These are phyloP conservation scores for Chaetorhynchus papuensis DNA, from an alignment of 2,113 vertebrate genomes.

Conservation along the genomic window DNA sequence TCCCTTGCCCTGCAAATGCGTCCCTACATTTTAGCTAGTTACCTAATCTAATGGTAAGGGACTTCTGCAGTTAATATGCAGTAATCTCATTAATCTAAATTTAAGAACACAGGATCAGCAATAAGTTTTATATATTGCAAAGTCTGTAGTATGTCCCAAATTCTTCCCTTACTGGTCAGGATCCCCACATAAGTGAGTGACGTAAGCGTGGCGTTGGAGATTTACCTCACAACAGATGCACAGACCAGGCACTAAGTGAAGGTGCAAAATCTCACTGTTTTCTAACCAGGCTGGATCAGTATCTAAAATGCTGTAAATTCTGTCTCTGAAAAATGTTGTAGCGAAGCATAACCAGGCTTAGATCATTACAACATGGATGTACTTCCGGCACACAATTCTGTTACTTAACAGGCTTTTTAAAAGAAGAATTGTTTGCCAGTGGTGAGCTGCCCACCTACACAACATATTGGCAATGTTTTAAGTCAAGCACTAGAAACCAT, in stretches of 20 bases:
- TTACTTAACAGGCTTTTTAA: not conserved
- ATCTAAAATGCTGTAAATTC: not conserved
- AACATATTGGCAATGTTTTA: not conserved
- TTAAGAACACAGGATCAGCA: not conserved
- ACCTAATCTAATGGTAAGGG: not conserved
- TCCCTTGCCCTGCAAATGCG: not conserved
- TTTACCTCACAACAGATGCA: not conserved
- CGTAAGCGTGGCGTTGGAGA: accelerated
- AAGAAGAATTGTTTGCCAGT: not conserved
- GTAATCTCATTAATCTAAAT: not conserved
- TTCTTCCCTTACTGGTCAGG: not conserved
- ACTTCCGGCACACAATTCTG: not conserved
- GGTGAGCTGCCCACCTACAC: not conserved
- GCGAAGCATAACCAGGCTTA: not conserved
- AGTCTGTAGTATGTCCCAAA: not conserved
- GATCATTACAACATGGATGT: not conserved
- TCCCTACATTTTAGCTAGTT: not conserved
- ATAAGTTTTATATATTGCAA: not conserved
- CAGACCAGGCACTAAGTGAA: not conserved
- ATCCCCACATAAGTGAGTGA: not conserved
- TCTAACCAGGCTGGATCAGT: not conserved
- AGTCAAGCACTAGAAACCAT: not conserved
- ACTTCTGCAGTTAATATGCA: not conserved
- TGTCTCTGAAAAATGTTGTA: not conserved
- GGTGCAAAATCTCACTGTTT: not conserved